Percentiles rank a stretch among this genome's conserved stretches.
Evolutionary conservation across 1,140 invertebrate genomes (phyloP).

Genomic region (Pissodes strobi): DNA sequence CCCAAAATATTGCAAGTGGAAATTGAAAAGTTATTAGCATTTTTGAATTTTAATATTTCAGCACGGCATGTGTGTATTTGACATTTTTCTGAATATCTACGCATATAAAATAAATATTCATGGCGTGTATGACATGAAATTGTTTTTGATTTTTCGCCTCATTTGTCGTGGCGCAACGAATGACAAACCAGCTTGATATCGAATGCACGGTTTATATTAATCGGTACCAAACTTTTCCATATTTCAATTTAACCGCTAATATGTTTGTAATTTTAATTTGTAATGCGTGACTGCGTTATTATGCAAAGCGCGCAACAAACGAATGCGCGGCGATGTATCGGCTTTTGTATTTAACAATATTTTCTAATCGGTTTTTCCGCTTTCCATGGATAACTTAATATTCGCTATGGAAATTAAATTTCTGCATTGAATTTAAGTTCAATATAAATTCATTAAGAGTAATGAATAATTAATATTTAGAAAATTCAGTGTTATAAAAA

Average conservation of each 20-base stretch:
- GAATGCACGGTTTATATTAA: constrained; percentile 28
- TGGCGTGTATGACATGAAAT: constrained; percentile 15
- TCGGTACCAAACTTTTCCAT: constrained; percentile 18
- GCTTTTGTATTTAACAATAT: background rate
- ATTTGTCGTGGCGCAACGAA: constrained; percentile 8
- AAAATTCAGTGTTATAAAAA: too few species aligned
- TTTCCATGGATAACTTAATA: too few species aligned
- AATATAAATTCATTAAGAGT: too few species aligned
- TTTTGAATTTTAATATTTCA: too few species aligned
- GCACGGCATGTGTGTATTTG: too few species aligned
- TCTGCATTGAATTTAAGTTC: too few species aligned
- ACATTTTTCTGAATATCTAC: too few species aligned
- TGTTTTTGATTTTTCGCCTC: constrained; percentile 26
- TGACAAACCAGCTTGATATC: constrained; percentile 13
- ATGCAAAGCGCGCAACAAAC: constrained; percentile 8
- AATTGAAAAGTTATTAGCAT: too few species aligned
- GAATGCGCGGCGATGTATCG: too few species aligned
- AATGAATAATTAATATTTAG: too few species aligned
- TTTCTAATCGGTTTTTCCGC: constrained; percentile 5
- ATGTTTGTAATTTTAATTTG: constrained; percentile 30
- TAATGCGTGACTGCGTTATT: constrained; percentile 2
- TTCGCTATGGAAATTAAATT: too few species aligned
- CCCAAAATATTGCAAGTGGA: too few species aligned
- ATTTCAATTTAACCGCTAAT: constrained; percentile 30
- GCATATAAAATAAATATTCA: constrained; percentile 33